These are phyloP conservation scores for Dasysyrphus albostriatus DNA, from an alignment of 2,888 invertebrate species.

Conservation along the genomic window DNA sequence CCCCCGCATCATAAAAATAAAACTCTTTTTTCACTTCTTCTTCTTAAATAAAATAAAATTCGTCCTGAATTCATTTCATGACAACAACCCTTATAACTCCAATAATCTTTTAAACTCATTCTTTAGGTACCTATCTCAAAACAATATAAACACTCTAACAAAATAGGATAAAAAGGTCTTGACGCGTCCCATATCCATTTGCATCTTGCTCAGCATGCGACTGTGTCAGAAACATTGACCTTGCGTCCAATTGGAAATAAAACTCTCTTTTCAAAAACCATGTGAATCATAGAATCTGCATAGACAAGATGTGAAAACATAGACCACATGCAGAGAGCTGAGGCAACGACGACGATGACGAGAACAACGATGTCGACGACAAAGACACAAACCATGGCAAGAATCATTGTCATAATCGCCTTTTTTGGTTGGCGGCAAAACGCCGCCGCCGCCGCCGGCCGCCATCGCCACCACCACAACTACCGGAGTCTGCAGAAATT, in stretches of 20 bases:
- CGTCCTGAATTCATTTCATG: conserved; percentile 30
- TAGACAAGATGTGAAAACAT: conserved; percentile 32
- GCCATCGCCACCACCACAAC: neutral
- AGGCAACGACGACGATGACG: conserved; percentile 29
- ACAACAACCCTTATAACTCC: conserved; percentile 30
- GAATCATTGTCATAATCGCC: conserved; percentile 33
- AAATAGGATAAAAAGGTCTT: conserved; percentile 29
- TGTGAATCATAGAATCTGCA: conserved; percentile 32
- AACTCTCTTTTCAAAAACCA: neutral
- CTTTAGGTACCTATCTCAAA: conserved; percentile 3
- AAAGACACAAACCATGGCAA: conserved; percentile 47
- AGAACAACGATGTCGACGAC: conserved; percentile 1
- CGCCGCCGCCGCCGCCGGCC: neutral
- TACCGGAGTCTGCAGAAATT: conserved; percentile 57
- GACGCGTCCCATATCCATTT: conserved; percentile 45
- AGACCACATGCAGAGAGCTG: conserved; percentile 57
- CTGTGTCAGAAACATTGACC: conserved; percentile 75
- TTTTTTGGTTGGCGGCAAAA: conserved; percentile 40
- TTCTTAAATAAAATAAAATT: conserved; percentile 19
- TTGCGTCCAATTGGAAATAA: conserved; percentile 57
- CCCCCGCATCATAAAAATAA: conserved; percentile 18
- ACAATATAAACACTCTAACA: neutral
- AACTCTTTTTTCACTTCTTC: conserved; percentile 15
- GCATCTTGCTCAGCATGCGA: conserved; percentile 66
- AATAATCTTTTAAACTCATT: conserved; percentile 15